Base-by-base conservation (phyloP, 2,888 invertebrate genomes). In the Hermaeophaga mercurialis region DNA sequence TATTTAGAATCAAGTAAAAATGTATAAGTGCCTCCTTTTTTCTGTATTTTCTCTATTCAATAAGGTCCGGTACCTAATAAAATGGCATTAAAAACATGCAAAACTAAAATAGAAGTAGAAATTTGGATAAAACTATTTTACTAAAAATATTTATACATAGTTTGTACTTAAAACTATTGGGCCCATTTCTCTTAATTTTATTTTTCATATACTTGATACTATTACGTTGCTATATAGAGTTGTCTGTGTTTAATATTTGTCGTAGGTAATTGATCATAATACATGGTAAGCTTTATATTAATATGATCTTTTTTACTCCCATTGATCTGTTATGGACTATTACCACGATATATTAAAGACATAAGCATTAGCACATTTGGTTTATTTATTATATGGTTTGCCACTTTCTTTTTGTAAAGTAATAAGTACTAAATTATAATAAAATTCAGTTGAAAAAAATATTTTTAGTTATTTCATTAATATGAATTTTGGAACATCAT, bases 331-430 rank as follows among this genome's bases (percentile, higher is more conserved):
- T n/a, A 41, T 41, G 49, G 41, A 31, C 41, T 33, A 5, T 41
- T 41, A 39, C 18, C 9, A 33, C n/a, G 41, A 43, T 43, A 36
- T 36, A 15, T 43, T 43, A 14, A 19, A 19, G 39, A 48, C 38
- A 18, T 33, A 26, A 24, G 22, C 22, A 11, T 38, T 18, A 19
- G 39, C 41, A 50, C 50, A 15, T 41, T 39, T 19, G 50, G 41
- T 50, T 50, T 41, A 50, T 41, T 50, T 50, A 50, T 50, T 50
- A 50, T 50, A 33, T 18, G 39, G 50, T 50, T 50, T 41, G 41
- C 19, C 39, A 41, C 33, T 49, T 18, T 17, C 19, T 46, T 24
- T 48, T 50, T 50, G 36, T 6, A 15, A 41, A 24, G 43, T 43
- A 41, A 22, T 39, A 41, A 50, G 31, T 50, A 33, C 17, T 41